Evolutionary conservation across 2,888 invertebrate genomes (phyloP).

Genomic region (Lomographa bimaculata): DNA sequence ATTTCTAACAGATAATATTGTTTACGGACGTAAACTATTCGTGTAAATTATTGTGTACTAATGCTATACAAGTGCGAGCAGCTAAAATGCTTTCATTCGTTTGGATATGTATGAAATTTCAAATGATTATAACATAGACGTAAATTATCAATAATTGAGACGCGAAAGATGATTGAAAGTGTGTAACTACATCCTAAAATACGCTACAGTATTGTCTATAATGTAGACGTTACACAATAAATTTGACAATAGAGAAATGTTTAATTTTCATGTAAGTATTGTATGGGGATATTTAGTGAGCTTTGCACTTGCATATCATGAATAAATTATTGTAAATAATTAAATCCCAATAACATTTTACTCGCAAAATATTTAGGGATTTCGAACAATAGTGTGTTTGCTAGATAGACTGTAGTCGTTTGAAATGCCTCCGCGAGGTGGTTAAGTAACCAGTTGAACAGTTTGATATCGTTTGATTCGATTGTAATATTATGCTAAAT

Average conservation of each 20-base stretch:
- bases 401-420: slow-evolving; percentile 32
- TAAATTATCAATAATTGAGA: slow-evolving; percentile 10
- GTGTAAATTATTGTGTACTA: slow-evolving; percentile 68
- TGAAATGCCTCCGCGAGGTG: slow-evolving; percentile 24
- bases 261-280: slow-evolving; percentile 51
- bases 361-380: slow-evolving; percentile 39
- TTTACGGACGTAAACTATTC: slow-evolving; percentile 68
- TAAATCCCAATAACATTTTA: slow-evolving; percentile 55
- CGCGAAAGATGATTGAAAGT: slow-evolving; percentile 14
- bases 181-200: slow-evolving; percentile 41
- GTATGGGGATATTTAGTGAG: slow-evolving; percentile 72
- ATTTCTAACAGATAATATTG: slow-evolving; percentile 76
- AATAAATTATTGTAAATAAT: slow-evolving; percentile 68
- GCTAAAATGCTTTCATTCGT: slow-evolving; percentile 69
- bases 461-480: slow-evolving; percentile 3
- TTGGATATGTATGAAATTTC: slow-evolving; percentile 34
- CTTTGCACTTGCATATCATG: slow-evolving; percentile 84
- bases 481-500: slow-evolving; percentile 16
- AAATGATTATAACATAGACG: slow-evolving; percentile 54
- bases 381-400: slow-evolving; percentile 33
- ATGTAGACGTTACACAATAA: slow-evolving; percentile 61
- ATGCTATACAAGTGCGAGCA: slow-evolving; percentile 82
- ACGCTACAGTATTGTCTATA: slow-evolving; percentile 55
- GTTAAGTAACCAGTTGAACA: slow-evolving; percentile 17
- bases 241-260: slow-evolving; percentile 55